phyloP scores from a whole-genome alignment of 2,113 vertebrate genomes.

The Fulica atra region DNA sequence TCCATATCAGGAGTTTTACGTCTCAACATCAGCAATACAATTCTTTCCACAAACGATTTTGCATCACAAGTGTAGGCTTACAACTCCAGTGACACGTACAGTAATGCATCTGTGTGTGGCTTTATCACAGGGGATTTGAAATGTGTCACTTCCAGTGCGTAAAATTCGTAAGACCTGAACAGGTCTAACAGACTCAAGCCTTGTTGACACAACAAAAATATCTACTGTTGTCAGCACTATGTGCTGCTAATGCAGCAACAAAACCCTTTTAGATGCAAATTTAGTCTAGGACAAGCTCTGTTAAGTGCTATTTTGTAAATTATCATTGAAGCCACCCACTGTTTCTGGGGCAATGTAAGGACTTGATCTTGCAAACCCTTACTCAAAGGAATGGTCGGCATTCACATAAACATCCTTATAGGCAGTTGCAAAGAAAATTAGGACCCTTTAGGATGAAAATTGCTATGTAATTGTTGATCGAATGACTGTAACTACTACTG shows the following conservation, averaged over 20 bases:
- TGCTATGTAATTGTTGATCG: background rate
- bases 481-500: background rate
- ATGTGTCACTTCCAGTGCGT: background rate
- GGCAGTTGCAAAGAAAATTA: background rate
- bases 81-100: background rate
- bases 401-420: background rate
- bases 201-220: conserved; percentile 24
- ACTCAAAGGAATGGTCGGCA: background rate
- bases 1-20: background rate
- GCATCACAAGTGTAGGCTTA: background rate
- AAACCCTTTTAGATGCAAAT: conserved; percentile 37
- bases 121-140: conserved; percentile 1
- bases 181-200: background rate
- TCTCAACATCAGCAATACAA: background rate
- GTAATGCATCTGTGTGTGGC: background rate
- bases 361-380: conserved; percentile 1
- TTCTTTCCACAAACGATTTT: background rate
- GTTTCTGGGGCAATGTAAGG: background rate
- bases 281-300: background rate
- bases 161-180: background rate
- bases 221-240: background rate
- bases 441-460: background rate
- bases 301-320: conserved; percentile 25
- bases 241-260: background rate
- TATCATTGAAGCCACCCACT: background rate